Conservation (phyloP, 1,140 invertebrate species). For the Dinothrombium tinctorium region DNA sequence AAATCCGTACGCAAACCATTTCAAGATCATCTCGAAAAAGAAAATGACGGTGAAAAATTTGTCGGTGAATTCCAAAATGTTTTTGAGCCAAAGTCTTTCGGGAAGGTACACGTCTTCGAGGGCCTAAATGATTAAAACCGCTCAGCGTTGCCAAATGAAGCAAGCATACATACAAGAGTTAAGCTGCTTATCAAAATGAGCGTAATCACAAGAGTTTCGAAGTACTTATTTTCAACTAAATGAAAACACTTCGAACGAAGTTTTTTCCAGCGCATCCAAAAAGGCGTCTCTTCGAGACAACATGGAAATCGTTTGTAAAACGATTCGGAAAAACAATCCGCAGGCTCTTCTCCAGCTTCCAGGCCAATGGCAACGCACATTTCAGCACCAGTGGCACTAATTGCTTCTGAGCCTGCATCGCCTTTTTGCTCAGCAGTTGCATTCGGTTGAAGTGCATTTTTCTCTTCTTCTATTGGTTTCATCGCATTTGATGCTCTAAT, state of each 20-base stretch:
- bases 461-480: no score
- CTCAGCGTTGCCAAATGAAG: no score
- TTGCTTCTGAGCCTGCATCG: no score
- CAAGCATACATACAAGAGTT: conserved; percentile 92
- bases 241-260: conserved; percentile 81
- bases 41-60: conserved; percentile 94
- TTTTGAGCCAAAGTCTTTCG: conserved; percentile 62
- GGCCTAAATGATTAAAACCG: no score
- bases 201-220: conserved; percentile 93
- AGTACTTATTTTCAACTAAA: conserved; percentile 95
- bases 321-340: conserved; percentile 70
- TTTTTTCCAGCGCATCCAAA: conserved; percentile 81
- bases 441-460: no score
- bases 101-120: conserved; percentile 84
- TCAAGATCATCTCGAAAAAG: conserved; percentile 94
- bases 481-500: no score
- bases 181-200: conserved; percentile 93
- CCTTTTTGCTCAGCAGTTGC: no score
- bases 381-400: no score
- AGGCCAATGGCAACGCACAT: no score
- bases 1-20: conserved; percentile 89
- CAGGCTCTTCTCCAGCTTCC: conserved; percentile 58
- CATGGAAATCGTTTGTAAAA: conserved; percentile 42
- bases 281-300: conserved; percentile 28
- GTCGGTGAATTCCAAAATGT: conserved; percentile 87